phyloP scores from a whole-genome alignment of 2,888 invertebrate species.

The Hybos culiciformis region DNA sequence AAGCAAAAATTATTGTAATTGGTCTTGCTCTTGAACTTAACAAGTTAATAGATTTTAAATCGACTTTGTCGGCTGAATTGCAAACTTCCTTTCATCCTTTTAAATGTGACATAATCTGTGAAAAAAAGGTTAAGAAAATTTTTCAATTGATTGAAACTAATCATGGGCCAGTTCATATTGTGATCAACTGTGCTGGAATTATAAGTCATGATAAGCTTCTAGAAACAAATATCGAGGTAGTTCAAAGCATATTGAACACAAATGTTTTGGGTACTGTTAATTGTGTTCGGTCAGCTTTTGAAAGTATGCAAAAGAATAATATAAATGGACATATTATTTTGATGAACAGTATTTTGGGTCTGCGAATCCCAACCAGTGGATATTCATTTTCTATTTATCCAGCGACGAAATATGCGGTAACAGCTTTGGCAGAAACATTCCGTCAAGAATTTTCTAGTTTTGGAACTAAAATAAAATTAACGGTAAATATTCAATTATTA shows the following conservation, averaged over 20 bases:
- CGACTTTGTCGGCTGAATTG: conserved; percentile 27
- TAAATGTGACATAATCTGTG: conserved; percentile 37
- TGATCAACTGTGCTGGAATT: too few species aligned
- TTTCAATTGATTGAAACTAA: too few species aligned
- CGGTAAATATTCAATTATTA: conserved; percentile 19
- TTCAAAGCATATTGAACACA: too few species aligned
- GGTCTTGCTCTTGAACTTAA: not conserved
- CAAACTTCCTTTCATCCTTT: conserved; percentile 24
- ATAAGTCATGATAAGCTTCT: too few species aligned
- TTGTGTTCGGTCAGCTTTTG: too few species aligned
- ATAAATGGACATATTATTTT: too few species aligned
- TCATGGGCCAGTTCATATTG: too few species aligned
- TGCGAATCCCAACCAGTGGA: too few species aligned
- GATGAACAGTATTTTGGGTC: too few species aligned
- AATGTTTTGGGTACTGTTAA: too few species aligned
- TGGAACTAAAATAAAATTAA: conserved; percentile 14
- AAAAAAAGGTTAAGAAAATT: conserved; percentile 37
- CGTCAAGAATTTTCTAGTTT: conserved; percentile 19
- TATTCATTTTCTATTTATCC: conserved; percentile 14
- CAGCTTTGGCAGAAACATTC: conserved; percentile 20
- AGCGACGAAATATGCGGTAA: conserved; percentile 20
- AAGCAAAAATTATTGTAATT: not conserved
- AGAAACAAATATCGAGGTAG: too few species aligned
- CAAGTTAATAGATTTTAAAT: not conserved
- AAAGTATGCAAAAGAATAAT: too few species aligned